A percentile compares a stretch with the other conserved stretches of the same genome.
Conservation (phyloP, 2,113 vertebrate genomes). For the Caretta caretta region DNA sequence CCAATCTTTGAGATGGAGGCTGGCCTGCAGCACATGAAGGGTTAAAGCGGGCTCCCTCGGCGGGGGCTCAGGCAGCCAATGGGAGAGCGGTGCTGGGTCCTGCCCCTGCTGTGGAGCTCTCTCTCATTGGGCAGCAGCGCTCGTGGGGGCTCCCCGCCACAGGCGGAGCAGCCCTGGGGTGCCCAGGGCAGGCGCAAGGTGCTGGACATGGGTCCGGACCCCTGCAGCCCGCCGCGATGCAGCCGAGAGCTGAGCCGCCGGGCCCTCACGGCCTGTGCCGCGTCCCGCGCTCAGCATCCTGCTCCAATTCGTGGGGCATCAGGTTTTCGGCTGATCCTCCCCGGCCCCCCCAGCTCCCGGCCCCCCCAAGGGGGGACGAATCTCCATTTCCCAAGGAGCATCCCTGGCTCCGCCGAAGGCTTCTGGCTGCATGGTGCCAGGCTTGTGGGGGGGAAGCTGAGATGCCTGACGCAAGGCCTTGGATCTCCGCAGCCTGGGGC, state of each 20-base stretch:
- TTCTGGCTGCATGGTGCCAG: no score
- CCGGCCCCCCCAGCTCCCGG: no score
- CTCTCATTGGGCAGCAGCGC: background rate
- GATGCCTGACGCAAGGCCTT: conserved; percentile 78
- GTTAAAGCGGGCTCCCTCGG: background rate
- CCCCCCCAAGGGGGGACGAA: background rate
- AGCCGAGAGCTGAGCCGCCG: background rate
- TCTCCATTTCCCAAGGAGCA: no score
- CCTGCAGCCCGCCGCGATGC: background rate
- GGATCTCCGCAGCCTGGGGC: conserved; percentile 70
- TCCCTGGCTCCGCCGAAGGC: background rate
- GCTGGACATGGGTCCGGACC: background rate
- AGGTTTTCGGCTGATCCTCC: background rate
- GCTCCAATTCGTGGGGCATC: background rate
- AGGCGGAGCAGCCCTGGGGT: background rate
- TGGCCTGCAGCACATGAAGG: background rate
- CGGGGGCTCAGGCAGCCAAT: background rate
- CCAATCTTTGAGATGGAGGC: background rate
- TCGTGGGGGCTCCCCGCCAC: background rate
- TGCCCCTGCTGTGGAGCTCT: background rate
- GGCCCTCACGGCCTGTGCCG: no score
- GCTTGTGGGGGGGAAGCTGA: conserved; percentile 49
- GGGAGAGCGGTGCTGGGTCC: background rate
- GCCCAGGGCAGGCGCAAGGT: background rate
- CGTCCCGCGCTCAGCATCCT: background rate